These are phyloP conservation scores for Leptopilina clavipes DNA, from an alignment of 1,140 invertebrate species.

Conservation along the genomic window DNA sequence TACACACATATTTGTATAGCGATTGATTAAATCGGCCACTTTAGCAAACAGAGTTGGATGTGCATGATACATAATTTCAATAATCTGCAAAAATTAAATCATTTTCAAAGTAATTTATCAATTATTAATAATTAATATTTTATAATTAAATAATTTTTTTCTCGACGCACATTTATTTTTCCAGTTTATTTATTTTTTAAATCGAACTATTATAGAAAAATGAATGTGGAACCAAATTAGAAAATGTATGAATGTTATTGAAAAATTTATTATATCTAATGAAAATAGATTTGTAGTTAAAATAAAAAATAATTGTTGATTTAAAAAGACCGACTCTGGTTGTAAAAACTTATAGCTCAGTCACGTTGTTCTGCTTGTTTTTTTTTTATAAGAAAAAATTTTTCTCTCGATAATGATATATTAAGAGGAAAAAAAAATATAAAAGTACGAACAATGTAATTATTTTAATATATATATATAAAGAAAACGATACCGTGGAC, in stretches of 20 bases:
- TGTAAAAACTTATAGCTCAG: conserved; percentile 19
- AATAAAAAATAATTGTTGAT: background rate
- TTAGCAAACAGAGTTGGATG: conserved; percentile 11
- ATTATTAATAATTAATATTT: no score
- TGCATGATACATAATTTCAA: no score
- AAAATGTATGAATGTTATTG: background rate
- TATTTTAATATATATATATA: background rate
- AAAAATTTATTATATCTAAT: no score
- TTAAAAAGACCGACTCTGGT: conserved; percentile 9
- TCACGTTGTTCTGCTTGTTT: conserved; percentile 7
- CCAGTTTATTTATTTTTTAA: no score
- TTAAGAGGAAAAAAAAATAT: background rate
- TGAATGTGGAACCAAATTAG: background rate
- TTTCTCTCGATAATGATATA: background rate
- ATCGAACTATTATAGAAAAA: background rate
- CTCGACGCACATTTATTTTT: no score
- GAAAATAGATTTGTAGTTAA: background rate
- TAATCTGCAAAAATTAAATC: no score
- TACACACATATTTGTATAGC: conserved; percentile 16
- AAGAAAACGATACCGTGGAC: no score
- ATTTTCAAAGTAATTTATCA: no score
- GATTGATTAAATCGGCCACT: conserved; percentile 11
- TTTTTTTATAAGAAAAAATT: background rate
- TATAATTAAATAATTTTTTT: no score
- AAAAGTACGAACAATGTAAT: background rate